Conservation (phyloP, 2,113 vertebrate genomes). For the Alaudala cheleensis region DNA sequence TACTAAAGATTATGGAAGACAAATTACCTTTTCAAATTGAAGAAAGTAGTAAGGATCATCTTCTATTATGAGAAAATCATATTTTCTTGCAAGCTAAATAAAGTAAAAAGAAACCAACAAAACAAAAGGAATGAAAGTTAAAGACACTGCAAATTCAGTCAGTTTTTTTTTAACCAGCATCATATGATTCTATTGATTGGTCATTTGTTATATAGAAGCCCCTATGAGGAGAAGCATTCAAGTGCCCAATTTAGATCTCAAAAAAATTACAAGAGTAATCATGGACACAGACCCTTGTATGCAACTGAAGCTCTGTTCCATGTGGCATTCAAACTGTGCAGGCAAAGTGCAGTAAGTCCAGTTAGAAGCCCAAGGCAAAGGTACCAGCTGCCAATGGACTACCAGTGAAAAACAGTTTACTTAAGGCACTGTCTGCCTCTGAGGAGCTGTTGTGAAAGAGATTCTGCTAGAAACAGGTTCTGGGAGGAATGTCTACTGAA, state of each 20-base stretch:
- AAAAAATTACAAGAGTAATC: neutral
- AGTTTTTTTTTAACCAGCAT: neutral
- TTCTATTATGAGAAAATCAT: slow-evolving; percentile 95
- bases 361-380: neutral
- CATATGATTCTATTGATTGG: neutral
- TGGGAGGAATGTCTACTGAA: neutral
- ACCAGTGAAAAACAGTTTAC: neutral
- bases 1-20: neutral
- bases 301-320: neutral
- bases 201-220: neutral
- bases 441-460: neutral
- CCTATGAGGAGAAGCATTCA: neutral
- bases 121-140: neutral
- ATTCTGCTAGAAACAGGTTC: neutral
- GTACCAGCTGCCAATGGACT: neutral
- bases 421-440: neutral
- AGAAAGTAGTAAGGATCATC: slow-evolving; percentile 98
- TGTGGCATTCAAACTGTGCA: neutral
- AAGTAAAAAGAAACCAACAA: neutral
- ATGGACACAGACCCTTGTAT: neutral
- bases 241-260: neutral
- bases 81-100: slow-evolving; percentile 86
- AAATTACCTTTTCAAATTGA: slow-evolving; percentile 90
- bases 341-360: neutral
- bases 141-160: neutral